phyloP scores from a whole-genome alignment of 2,113 vertebrate species.

The Mastomys natalensis region DNA sequence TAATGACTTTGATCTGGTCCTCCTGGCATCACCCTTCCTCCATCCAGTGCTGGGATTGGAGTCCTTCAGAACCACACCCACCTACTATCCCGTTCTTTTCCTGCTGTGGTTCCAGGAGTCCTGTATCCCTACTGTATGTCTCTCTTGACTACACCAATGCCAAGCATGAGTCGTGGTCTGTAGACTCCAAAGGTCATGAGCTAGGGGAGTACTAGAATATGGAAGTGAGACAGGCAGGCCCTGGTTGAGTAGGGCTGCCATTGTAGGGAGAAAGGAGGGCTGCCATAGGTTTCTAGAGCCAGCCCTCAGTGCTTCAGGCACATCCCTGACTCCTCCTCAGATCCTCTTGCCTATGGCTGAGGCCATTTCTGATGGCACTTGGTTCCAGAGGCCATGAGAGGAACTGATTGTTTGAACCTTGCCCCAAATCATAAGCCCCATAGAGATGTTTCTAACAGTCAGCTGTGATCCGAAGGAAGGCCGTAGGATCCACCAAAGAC shows the following conservation, averaged over 20 bases:
- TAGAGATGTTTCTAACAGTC: background rate
- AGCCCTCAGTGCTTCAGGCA: background rate
- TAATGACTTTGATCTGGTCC: background rate
- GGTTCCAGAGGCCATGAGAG: background rate
- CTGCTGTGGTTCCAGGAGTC: background rate
- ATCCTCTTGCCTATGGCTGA: background rate
- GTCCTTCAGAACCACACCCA: background rate
- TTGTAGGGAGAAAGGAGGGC: background rate
- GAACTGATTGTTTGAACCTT: background rate
- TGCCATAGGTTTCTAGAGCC: background rate
- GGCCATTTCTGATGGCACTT: background rate
- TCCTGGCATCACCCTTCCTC: background rate
- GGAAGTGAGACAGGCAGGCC: background rate
- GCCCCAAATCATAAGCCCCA: background rate
- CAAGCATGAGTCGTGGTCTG: too few relatives aligned
- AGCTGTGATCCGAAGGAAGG: background rate
- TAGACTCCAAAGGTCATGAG: background rate
- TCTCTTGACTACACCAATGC: background rate
- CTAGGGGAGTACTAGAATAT: background rate
- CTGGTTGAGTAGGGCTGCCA: background rate
- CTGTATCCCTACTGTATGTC: background rate
- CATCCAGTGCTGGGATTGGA: too few relatives aligned
- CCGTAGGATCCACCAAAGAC: background rate
- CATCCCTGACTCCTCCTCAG: background rate
- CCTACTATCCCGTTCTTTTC: background rate